phyloP scores from a whole-genome alignment of 2,113 vertebrate species.

The Anoplopoma fimbria region DNA sequence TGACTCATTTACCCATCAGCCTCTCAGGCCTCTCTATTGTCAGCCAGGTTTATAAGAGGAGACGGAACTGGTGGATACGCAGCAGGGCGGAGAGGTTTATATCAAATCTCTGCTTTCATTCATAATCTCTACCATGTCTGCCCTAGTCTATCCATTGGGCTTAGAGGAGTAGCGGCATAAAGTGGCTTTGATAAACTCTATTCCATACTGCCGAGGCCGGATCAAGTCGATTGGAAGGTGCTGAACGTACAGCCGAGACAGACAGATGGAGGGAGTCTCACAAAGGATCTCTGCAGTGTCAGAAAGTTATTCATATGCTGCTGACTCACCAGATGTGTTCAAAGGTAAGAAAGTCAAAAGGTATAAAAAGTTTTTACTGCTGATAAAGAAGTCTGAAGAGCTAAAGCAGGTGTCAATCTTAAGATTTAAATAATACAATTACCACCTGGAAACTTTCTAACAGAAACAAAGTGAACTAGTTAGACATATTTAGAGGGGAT shows the following conservation, averaged over 20 bases:
- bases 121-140: conserved; percentile 24
- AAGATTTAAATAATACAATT: not conserved
- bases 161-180: not conserved
- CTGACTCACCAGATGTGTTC: conserved; percentile 54
- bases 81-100: conserved; percentile 7
- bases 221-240: conserved; percentile 37
- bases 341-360: conserved; percentile 35
- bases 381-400: conserved; percentile 4
- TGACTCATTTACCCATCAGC: conserved; percentile 41
- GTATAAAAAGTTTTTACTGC: conserved; percentile 50
- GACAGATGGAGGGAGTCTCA: conserved; percentile 35
- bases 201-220: conserved; percentile 2
- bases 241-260: conserved; percentile 32
- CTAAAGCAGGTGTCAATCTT: not conserved
- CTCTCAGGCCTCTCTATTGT: conserved; percentile 36
- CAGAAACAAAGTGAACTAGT: not conserved
- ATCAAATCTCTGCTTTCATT: conserved; percentile 26
- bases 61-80: conserved; percentile 12
- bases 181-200: conserved; percentile 36
- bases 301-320: conserved; percentile 23
- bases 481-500: not conserved
- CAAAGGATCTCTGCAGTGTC: conserved; percentile 29
- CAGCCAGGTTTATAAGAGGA: conserved; percentile 58
- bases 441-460: not conserved
- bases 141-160: conserved; percentile 5